Conservation (phyloP, 30 jellyfish, hydroid and myxozoan genomes). For the Aurelia sp. region DNA sequence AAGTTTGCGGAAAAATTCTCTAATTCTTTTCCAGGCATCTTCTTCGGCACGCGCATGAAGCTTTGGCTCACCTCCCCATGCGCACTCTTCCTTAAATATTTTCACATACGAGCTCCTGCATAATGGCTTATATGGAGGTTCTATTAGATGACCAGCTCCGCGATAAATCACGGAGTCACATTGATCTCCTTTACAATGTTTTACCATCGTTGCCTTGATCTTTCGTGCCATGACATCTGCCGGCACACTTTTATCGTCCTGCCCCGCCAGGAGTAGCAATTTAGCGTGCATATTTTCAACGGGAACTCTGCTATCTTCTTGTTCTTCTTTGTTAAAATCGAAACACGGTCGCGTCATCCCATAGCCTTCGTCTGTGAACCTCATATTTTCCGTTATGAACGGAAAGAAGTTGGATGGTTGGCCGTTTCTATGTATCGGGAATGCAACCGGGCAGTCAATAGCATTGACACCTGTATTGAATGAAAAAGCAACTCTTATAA, state of each 20-base stretch:
- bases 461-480: no score
- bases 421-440: no score
- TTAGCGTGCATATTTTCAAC: conserved; percentile 16
- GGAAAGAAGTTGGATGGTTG: no score
- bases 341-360: not conserved
- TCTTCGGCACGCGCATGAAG: conserved; percentile 58
- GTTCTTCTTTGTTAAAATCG: not conserved
- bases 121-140: conserved; percentile 65
- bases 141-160: conserved; percentile 73
- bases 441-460: no score
- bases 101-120: conserved; percentile 31
- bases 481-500: no score
- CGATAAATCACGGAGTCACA: conserved; percentile 21
- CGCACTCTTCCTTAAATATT: not conserved
- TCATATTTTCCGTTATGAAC: not conserved
- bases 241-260: conserved; percentile 17
- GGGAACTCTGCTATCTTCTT: not conserved
- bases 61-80: conserved; percentile 58
- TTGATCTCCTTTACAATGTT: conserved; percentile 4
- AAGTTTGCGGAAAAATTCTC: not conserved
- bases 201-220: not conserved
- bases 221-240: conserved; percentile 4
- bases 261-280: conserved; percentile 25
- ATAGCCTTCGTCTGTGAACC: not conserved
- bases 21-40: conserved; percentile 56